phyloP scores from a whole-genome alignment of 2,797 vertebrate species.

The Coracias cyanogaster region DNA sequence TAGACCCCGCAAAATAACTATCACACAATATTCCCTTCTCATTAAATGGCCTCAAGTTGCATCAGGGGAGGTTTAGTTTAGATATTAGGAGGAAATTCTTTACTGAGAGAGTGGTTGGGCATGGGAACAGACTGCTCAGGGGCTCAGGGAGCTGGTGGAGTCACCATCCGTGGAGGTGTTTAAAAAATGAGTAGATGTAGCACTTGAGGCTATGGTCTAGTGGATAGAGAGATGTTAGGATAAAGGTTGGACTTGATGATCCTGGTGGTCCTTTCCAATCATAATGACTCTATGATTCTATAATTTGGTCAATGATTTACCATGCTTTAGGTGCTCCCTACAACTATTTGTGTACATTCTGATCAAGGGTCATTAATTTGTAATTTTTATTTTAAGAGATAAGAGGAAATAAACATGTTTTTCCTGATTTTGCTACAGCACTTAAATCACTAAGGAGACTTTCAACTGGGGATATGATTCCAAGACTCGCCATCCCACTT shows the following conservation, averaged over 20 bases:
- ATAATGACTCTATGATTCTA: too few relatives aligned
- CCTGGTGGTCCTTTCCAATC: too few relatives aligned
- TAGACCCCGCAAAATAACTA: not conserved
- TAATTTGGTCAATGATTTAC: not conserved
- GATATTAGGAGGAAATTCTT: too few relatives aligned
- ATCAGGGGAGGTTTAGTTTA: too few relatives aligned
- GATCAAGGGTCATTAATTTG: not conserved
- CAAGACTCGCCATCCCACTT: not conserved
- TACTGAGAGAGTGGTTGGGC: too few relatives aligned
- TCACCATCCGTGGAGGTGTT: too few relatives aligned
- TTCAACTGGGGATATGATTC: not conserved
- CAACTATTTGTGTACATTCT: not conserved
- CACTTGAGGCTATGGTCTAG: too few relatives aligned
- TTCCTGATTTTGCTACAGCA: not conserved
- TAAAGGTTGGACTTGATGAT: too few relatives aligned
- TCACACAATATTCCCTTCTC: not conserved
- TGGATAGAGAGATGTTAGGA: too few relatives aligned
- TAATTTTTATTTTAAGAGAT: not conserved
- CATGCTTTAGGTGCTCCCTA: not conserved
- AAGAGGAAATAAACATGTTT: not conserved
- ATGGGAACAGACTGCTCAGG: too few relatives aligned
- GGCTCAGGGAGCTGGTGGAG: too few relatives aligned
- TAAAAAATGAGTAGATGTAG: too few relatives aligned
- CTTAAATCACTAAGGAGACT: not conserved
- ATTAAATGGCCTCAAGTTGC: not conserved